Percentiles rank a stretch among this genome's conserved stretches.
These are phyloP conservation scores for Helogale parvula DNA, from an alignment of 2,113 vertebrate species.

Conservation along the genomic window DNA sequence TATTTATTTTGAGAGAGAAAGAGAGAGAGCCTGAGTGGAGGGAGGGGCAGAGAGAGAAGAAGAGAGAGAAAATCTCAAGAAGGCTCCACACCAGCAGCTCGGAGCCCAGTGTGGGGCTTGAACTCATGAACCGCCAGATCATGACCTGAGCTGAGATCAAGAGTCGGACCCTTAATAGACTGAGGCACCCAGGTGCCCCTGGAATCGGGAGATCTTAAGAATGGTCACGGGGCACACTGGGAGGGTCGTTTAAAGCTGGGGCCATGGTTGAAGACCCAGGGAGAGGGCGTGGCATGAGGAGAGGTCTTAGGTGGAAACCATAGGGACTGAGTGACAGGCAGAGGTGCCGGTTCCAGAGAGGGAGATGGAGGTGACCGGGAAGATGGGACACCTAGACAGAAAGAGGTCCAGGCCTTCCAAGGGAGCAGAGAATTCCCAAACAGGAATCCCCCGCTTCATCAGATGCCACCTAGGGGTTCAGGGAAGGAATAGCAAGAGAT, in stretches of 20 bases:
- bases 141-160: no score
- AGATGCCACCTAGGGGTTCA: neutral
- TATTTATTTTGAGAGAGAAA: no score
- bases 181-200: no score
- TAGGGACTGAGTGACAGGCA: neutral
- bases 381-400: neutral
- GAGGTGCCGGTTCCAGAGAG: neutral
- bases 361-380: neutral
- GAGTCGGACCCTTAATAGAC: no score
- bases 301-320: neutral
- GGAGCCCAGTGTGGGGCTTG: no score
- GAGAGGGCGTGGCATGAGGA: neutral
- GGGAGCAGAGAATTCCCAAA: neutral
- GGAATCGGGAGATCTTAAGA: neutral
- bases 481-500: neutral
- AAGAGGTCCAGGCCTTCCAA: no score
- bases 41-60: no score
- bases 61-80: no score
- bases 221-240: neutral
- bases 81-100: no score
- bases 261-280: neutral
- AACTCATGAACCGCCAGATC: no score
- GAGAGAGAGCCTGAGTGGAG: no score
- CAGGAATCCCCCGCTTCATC: rapidly evolving
- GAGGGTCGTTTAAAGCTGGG: neutral